Evolutionary conservation across 92 coral and sea anemone genomes (phyloP).

Genomic region (Paramuricea clavata): DNA sequence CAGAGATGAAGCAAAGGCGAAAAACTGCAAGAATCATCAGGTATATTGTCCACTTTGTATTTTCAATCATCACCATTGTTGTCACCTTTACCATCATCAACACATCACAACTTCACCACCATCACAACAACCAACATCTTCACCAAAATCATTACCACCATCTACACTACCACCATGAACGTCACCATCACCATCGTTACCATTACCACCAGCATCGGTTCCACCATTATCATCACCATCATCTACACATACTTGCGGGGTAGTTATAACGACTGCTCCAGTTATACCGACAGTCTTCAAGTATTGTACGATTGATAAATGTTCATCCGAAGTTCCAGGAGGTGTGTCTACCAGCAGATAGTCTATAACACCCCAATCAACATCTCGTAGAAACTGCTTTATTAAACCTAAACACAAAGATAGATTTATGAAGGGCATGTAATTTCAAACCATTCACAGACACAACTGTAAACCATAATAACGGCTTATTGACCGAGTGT

Average conservation of each 20-base stretch:
- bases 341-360: constrained; percentile 96
- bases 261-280: constrained; percentile 96
- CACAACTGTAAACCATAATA: no score
- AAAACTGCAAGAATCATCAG: no score
- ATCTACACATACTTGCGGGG: constrained; percentile 82
- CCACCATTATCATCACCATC: not conserved
- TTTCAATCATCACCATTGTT: not conserved
- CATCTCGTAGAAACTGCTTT: constrained; percentile 96
- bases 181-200: not conserved
- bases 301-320: constrained; percentile 94
- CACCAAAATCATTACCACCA: not conserved
- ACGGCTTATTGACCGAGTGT: no score
- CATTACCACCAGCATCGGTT: not conserved
- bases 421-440: no score
- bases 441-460: not conserved
- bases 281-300: constrained; percentile 80
- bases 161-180: not conserved
- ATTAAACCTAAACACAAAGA: constrained; percentile 76
- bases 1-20: no score
- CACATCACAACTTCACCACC: not conserved
- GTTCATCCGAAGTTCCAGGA: constrained; percentile 99
- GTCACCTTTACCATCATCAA: not conserved
- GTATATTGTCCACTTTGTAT: no score
- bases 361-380: constrained; percentile 98
- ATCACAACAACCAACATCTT: not conserved